Evolutionary conservation across 2,113 vertebrate genomes (phyloP).

Genomic region (Oryzias curvinotus): DNA sequence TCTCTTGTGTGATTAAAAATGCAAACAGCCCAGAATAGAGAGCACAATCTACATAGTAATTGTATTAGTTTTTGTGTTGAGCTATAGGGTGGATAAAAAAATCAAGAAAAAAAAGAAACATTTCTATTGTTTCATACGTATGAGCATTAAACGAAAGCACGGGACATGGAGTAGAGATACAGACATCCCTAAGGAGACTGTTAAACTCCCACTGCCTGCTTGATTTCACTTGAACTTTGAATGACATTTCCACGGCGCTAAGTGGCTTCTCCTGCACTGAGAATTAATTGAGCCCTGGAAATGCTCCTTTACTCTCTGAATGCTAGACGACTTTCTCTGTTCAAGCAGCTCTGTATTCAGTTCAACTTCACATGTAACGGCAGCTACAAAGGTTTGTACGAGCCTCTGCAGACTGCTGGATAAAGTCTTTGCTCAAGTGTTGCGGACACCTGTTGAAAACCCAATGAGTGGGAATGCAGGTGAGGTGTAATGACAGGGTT

Average conservation of each 20-base stretch:
- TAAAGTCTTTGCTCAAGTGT: conserved; percentile 39
- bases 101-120: too few species aligned
- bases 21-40: background rate
- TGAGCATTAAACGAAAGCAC: conserved; percentile 28
- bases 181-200: conserved; percentile 37
- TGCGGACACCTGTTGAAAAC: conserved; percentile 65
- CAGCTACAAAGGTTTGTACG: conserved; percentile 3
- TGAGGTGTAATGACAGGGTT: conserved; percentile 68
- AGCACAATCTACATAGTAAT: background rate
- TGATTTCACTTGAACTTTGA: conserved; percentile 70
- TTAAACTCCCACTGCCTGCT: conserved; percentile 53
- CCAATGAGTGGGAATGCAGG: conserved; percentile 60
- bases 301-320: conserved; percentile 41
- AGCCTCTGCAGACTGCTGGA: conserved; percentile 5
- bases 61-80: background rate
- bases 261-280: conserved; percentile 56
- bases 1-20: conserved; percentile 10
- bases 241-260: conserved; percentile 61
- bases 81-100: background rate
- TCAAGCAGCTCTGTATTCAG: conserved; percentile 13
- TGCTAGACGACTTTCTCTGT: conserved; percentile 15
- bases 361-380: background rate
- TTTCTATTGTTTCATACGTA: conserved; percentile 1
- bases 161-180: conserved; percentile 22
- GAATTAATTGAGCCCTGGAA: conserved; percentile 51